phyloP scores from a whole-genome alignment of 2,113 vertebrate species.

The Silurus glanis region DNA sequence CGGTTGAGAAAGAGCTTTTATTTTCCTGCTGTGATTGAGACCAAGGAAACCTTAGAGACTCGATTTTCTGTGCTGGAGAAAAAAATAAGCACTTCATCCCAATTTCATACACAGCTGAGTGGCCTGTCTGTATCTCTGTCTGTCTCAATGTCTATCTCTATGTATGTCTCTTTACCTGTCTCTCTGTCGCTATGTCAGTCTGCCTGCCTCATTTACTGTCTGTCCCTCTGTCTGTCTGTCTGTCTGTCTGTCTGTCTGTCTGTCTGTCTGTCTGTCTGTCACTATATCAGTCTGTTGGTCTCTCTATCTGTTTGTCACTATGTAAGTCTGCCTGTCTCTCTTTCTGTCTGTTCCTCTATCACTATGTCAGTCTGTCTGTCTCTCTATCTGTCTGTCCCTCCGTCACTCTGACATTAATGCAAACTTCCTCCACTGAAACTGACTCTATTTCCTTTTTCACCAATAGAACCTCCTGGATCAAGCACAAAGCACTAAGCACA shows the following conservation, averaged over 20 bases:
- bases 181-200: background rate
- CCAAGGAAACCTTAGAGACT: background rate
- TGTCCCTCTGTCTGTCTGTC: background rate
- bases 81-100: conserved; percentile 4
- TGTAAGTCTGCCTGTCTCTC: background rate
- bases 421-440: background rate
- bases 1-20: background rate
- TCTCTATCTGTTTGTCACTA: background rate
- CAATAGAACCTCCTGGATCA: background rate
- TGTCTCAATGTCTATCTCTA: background rate
- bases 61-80: background rate
- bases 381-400: too few relatives aligned
- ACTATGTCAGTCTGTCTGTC: too few relatives aligned
- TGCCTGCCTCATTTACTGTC: background rate
- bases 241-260: background rate
- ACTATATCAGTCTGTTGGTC: background rate
- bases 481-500: background rate
- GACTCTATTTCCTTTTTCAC: conserved; percentile 10
- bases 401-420: background rate
- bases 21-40: conserved; percentile 3
- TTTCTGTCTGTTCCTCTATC: too few relatives aligned
- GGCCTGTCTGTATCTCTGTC: background rate
- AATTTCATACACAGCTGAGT: background rate
- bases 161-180: background rate
- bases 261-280: background rate